phyloP scores from a whole-genome alignment of 2,113 vertebrate genomes.

The Andinoacara biseriatus region DNA sequence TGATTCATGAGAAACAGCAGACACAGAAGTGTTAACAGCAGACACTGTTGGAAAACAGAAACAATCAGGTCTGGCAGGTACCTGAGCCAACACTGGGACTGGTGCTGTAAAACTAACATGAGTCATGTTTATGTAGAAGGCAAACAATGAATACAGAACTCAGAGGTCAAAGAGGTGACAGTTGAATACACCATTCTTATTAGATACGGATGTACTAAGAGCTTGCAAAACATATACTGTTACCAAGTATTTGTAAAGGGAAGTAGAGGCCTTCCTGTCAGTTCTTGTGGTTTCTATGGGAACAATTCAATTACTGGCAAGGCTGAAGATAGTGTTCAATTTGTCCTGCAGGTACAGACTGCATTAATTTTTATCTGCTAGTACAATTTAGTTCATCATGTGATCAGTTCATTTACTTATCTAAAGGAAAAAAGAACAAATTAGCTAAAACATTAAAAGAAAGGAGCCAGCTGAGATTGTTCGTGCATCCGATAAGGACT shows the following conservation, averaged over 20 bases:
- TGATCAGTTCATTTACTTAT: background rate
- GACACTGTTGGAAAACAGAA: slow-evolving; percentile 1
- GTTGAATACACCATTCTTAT: background rate
- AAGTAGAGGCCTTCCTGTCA: slow-evolving; percentile 1
- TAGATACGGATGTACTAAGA: background rate
- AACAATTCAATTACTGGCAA: slow-evolving; percentile 3
- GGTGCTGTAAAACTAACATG: background rate
- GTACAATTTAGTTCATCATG: background rate
- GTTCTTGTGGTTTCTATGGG: slow-evolving; percentile 6
- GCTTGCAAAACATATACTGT: slow-evolving; percentile 8
- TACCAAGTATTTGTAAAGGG: background rate
- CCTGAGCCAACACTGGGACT: slow-evolving; percentile 21
- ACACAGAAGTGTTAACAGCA: background rate
- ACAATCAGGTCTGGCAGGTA: slow-evolving; percentile 3
- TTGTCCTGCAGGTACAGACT: background rate
- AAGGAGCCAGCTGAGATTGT: background rate
- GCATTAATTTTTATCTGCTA: background rate
- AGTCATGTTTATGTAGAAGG: background rate
- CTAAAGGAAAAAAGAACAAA: background rate
- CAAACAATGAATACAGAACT: background rate
- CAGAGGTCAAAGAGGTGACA: background rate
- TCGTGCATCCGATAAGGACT: background rate
- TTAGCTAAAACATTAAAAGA: background rate
- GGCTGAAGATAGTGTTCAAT: background rate
- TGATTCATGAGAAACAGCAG: background rate